phyloP scores from a whole-genome alignment of 2,888 invertebrate genomes.

The Cheilosia vernalis region DNA sequence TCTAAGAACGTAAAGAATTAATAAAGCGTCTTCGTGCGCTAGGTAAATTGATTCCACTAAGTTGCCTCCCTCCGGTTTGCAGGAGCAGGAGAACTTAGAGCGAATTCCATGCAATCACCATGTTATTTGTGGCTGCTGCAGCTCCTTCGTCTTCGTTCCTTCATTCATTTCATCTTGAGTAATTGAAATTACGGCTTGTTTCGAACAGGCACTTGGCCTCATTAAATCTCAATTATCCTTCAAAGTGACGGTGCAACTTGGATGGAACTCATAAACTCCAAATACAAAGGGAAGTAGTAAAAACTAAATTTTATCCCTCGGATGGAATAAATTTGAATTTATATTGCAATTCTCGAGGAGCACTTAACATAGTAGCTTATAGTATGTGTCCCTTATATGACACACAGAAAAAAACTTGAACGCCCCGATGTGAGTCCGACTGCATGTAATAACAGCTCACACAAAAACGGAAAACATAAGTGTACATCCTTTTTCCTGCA shows the following conservation, averaged over 20 bases:
- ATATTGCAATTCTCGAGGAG: conserved; percentile 25
- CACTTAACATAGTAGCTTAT: conserved; percentile 26
- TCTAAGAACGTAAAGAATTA: conserved; percentile 14
- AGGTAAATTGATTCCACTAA: conserved; percentile 55
- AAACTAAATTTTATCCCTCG: not conserved
- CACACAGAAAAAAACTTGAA: not conserved
- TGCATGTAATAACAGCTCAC: conserved; percentile 47
- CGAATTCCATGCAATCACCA: conserved; percentile 18
- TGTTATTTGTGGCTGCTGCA: conserved; percentile 23
- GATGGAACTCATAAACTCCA: conserved; percentile 1
- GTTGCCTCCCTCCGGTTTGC: not conserved
- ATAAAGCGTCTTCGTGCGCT: conserved; percentile 36
- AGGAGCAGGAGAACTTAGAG: not conserved
- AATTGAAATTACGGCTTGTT: conserved; percentile 63
- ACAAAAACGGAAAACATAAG: conserved; percentile 49
- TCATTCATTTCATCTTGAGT: conserved; percentile 23
- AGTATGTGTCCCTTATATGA: conserved; percentile 7
- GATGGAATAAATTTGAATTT: conserved; percentile 41
- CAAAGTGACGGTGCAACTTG: conserved; percentile 35
- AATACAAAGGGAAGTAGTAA: conserved; percentile 4
- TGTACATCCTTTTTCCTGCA: conserved; percentile 54
- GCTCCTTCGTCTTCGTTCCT: conserved; percentile 3
- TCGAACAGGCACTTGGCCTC: conserved; percentile 66
- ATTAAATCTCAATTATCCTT: conserved; percentile 69
- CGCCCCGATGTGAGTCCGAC: conserved; percentile 12